A percentile compares a stretch with the other conserved stretches of the same genome.
phyloP scores from a whole-genome alignment of 2,888 invertebrate genomes.

The Sussaba pulchella region DNA sequence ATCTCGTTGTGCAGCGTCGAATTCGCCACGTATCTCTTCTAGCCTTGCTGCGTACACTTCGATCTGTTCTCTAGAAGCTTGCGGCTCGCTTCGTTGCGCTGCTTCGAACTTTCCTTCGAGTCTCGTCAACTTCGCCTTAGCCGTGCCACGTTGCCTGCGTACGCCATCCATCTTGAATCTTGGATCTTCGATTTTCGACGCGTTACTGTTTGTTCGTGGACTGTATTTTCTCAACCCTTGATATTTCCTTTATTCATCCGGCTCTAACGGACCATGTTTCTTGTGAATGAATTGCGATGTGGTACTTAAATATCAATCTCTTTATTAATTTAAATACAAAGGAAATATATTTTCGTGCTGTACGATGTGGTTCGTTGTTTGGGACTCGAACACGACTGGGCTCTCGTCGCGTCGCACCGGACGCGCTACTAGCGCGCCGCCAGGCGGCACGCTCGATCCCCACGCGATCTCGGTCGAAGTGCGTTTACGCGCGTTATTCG shows the following conservation, averaged over 20 bases:
- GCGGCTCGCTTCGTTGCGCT: background rate
- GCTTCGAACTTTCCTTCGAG: constrained; percentile 8
- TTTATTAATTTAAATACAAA: too few species aligned
- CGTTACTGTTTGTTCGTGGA: constrained; percentile 7
- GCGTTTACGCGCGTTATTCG: too few species aligned
- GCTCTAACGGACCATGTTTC: constrained; percentile 12
- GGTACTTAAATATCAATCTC: too few species aligned
- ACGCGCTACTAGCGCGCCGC: too few species aligned
- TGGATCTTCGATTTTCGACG: background rate
- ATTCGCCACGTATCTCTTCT: constrained; percentile 45
- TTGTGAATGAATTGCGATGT: background rate
- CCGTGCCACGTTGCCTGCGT: constrained; percentile 26
- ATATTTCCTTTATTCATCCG: background rate
- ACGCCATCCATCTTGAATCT: constrained; percentile 18
- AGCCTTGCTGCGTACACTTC: constrained; percentile 40
- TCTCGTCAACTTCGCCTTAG: constrained; percentile 18
- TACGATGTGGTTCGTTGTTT: too few species aligned
- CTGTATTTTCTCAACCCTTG: constrained; percentile 8
- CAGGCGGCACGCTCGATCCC: too few species aligned
- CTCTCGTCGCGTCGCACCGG: too few species aligned
- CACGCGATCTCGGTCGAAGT: too few species aligned
- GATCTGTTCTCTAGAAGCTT: constrained; percentile 15
- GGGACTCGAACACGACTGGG: too few species aligned
- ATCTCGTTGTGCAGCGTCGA: constrained; percentile 19
- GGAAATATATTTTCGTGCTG: too few species aligned